phyloP scores from a whole-genome alignment of 2,888 invertebrate species.

The Zygaena filipendulae region DNA sequence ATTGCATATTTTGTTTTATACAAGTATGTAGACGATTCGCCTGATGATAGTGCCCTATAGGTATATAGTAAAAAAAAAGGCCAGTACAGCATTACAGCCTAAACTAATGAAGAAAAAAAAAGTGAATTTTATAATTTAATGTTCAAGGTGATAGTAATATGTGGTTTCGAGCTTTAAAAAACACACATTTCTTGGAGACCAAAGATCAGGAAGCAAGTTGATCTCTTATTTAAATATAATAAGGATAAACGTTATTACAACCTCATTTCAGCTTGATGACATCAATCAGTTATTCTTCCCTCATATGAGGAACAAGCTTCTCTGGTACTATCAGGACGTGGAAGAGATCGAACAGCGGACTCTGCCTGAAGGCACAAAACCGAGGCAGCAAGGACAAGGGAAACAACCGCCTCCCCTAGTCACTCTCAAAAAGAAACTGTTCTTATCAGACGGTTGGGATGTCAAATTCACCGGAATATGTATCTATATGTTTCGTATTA shows the following conservation, averaged over 20 bases:
- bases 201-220: no score
- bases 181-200: no score
- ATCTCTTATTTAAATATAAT: no score
- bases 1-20: neutral
- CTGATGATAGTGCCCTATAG: no score
- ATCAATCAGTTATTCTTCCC: slow-evolving; percentile 89
- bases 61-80: no score
- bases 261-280: slow-evolving; percentile 83
- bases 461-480: slow-evolving; percentile 84
- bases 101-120: no score
- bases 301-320: slow-evolving; percentile 84
- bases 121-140: no score
- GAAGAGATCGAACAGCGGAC: slow-evolving; percentile 74
- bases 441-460: slow-evolving; percentile 87
- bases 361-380: slow-evolving; percentile 50
- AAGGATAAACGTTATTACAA: no score
- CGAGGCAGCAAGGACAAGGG: slow-evolving; percentile 50
- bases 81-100: no score
- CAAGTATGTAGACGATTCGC: no score
- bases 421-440: slow-evolving; percentile 79
- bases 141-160: no score
- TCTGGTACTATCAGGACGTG: slow-evolving; percentile 91
- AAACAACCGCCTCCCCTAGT: slow-evolving; percentile 50
- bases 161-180: no score
- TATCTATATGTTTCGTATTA: slow-evolving; percentile 87